These are phyloP conservation scores for Deroplatys truncata DNA, from an alignment of 2,888 invertebrate species.

Conservation along the genomic window DNA sequence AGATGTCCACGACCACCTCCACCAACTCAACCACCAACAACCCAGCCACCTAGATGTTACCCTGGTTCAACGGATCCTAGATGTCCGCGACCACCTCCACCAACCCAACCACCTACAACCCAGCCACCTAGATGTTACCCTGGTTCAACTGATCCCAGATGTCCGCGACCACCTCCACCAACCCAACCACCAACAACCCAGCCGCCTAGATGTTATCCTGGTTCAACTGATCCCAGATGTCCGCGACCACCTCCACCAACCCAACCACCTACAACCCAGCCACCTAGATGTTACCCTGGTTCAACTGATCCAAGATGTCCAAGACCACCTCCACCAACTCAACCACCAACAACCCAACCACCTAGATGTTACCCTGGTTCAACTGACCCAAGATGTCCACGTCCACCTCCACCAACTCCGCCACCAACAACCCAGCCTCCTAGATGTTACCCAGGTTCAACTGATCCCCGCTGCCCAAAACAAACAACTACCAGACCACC, in stretches of 20 bases:
- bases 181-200: constrained; percentile 28
- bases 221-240: constrained; percentile 44
- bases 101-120: constrained; percentile 30
- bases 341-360: constrained; percentile 30
- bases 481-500: neutral
- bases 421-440: constrained; percentile 27
- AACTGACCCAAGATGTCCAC: constrained; percentile 30
- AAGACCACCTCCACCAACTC: constrained; percentile 13
- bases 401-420: constrained; percentile 15
- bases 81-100: neutral
- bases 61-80: neutral
- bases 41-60: constrained; percentile 7
- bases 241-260: constrained; percentile 32
- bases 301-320: constrained; percentile 35
- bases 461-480: constrained; percentile 24
- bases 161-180: constrained; percentile 33
- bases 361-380: constrained; percentile 30
- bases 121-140: constrained; percentile 24
- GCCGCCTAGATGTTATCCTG: constrained; percentile 40
- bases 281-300: constrained; percentile 35
- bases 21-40: constrained; percentile 15
- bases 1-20: constrained; percentile 25
- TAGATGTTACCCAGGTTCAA: constrained; percentile 18
- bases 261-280: constrained; percentile 38
- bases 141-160: constrained; percentile 31